A percentile compares a stretch with the other conserved stretches of the same genome.
Conservation (phyloP, 2,797 vertebrate species). For the Eleutherodactylus coqui region DNA sequence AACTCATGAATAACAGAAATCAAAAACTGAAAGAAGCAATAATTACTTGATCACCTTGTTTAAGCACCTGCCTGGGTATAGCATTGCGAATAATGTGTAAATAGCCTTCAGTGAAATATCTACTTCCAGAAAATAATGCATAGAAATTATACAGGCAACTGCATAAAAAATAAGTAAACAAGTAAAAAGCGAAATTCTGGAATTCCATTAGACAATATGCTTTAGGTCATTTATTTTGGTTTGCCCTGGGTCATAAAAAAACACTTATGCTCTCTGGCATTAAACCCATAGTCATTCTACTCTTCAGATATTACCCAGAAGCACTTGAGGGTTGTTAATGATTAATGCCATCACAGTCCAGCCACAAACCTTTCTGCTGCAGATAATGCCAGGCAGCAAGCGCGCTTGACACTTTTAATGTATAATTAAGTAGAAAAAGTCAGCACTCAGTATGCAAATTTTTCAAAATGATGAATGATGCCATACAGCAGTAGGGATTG, state of each 20-base stretch:
- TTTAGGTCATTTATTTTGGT: slow-evolving; percentile 94
- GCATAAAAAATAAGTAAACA: slow-evolving; percentile 22
- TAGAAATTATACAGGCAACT: background rate
- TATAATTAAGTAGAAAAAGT: slow-evolving; percentile 99
- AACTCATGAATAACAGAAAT: background rate
- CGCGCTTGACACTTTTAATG: slow-evolving; percentile 99
- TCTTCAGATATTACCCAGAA: slow-evolving; percentile 89
- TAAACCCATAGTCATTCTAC: slow-evolving; percentile 88
- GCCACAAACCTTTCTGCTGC: slow-evolving; percentile 99
- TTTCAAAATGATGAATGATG: slow-evolving; percentile 99
- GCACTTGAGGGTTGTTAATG: slow-evolving; percentile 93
- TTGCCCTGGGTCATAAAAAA: slow-evolving; percentile 88
- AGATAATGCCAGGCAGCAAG: slow-evolving; percentile 99
- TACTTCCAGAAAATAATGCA: background rate
- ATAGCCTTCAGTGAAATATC: slow-evolving; percentile 25
- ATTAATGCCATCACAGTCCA: slow-evolving; percentile 99
- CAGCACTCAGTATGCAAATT: slow-evolving; percentile 99
- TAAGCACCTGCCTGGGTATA: background rate
- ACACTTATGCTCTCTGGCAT: slow-evolving; percentile 86
- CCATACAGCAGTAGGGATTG: slow-evolving; percentile 99
- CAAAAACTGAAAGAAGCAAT: background rate
- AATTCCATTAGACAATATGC: slow-evolving; percentile 75
- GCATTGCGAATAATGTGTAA: background rate
- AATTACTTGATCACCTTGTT: background rate
- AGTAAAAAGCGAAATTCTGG: slow-evolving; percentile 46